Conservation (phyloP, 2,797 vertebrate species). For the Pseudopleuronectes americanus region DNA sequence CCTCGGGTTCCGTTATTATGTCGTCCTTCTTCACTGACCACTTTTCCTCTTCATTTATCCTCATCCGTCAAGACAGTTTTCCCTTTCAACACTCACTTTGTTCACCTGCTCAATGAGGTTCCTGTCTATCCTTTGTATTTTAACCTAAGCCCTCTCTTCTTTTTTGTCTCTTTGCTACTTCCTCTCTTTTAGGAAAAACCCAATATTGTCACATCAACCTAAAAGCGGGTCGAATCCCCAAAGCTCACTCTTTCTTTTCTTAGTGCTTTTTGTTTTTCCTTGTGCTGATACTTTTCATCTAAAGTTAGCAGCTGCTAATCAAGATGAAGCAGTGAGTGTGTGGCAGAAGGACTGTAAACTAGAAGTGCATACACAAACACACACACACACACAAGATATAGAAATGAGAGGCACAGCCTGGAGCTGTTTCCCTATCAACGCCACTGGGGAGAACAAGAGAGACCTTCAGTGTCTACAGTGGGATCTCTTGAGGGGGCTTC, state of each 20-base stretch:
- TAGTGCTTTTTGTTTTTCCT: slow-evolving; percentile 4
- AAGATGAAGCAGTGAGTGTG: slow-evolving; percentile 43
- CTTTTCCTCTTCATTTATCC: slow-evolving; percentile 1
- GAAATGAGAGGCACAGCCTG: slow-evolving; percentile 67
- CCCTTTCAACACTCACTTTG: slow-evolving; percentile 7
- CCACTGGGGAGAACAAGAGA: slow-evolving; percentile 77
- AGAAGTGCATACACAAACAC: slow-evolving; percentile 1
- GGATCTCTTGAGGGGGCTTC: slow-evolving; percentile 70
- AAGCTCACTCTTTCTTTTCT: neutral
- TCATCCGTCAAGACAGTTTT: neutral
- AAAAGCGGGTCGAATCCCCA: slow-evolving; percentile 11
- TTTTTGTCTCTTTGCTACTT: slow-evolving; percentile 5
- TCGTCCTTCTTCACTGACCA: slow-evolving; percentile 11
- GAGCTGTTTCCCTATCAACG: slow-evolving; percentile 81
- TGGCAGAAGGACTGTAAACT: slow-evolving; percentile 13
- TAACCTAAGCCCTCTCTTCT: neutral
- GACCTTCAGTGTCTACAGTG: slow-evolving; percentile 69
- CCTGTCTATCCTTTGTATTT: slow-evolving; percentile 8
- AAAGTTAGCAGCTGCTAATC: slow-evolving; percentile 69
- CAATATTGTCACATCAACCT: slow-evolving; percentile 24
- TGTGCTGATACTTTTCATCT: slow-evolving; percentile 27
- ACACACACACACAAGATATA: slow-evolving; percentile 52
- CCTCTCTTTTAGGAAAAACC: slow-evolving; percentile 21
- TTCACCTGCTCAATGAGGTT: slow-evolving; percentile 18
- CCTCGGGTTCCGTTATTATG: slow-evolving; percentile 6